Evolutionary conservation across 1,140 invertebrate species (phyloP), one percentile per base, ranked within the genome.

Genomic region (Temnothorax longispinosus): DNA sequence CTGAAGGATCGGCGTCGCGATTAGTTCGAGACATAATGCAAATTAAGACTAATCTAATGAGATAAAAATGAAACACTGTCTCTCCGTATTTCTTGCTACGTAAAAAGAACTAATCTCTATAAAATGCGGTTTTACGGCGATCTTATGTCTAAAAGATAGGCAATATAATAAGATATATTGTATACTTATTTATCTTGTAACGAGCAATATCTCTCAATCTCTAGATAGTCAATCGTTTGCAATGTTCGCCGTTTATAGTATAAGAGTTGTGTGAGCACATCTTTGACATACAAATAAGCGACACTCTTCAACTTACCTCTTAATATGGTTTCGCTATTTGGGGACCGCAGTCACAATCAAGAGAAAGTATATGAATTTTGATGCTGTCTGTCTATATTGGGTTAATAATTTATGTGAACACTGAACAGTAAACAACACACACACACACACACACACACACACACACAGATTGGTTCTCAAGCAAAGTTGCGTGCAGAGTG

Each of bases 281-380:
- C 18, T 75, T 56, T 38, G n/a, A 6, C 72, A 41, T 38, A 8
- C 15, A 52, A 72, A 15, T 11, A 71, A 75, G 52, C 32, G 69
- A 32, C 15, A 72, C 11, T 75, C 52, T n/a, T 56, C 13, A n/a
- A n/a, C 41, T 8, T n/a, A 27, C 21, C 56, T 77, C 15, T 60
- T 62, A 62, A 77, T 77, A 62, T 77, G 32, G 7, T 38, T 35
- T 52, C 18, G 11, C 13, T 38, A 5, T 38, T 35, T 54, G n/a
- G 35, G n/a, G 8, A 2, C 21, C 21, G 38, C 4, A 44, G n/a
- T 15, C 21, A 6, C 4, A 44, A 13, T 15, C 21, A 6, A 44
- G 77, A 81, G 77, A 81, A 81, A 81, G 77, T 71, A 47, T n/a
- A 27, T 81, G 13, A 52, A 80, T 81, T 81, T 81, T 69, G 13